phyloP scores from a whole-genome alignment of 1,140 invertebrate genomes.

The Plectrocnemia conspersa region DNA sequence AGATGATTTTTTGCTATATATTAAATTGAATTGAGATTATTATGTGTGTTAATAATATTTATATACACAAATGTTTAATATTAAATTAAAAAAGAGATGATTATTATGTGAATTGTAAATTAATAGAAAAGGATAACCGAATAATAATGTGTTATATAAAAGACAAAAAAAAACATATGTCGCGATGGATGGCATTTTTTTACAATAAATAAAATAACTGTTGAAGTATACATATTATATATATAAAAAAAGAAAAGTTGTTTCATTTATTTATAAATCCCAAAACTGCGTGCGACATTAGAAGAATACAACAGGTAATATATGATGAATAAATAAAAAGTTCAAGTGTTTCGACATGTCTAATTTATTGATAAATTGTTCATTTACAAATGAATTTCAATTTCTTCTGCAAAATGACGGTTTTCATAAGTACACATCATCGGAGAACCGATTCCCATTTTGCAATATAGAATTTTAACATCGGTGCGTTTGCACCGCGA shows the following conservation, averaged over 20 bases:
- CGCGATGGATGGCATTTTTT: constrained; percentile 36
- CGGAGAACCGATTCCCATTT: too few species aligned
- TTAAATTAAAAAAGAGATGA: constrained; percentile 16
- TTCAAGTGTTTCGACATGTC: constrained; percentile 6
- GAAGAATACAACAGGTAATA: too few species aligned
- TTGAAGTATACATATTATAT: constrained; percentile 37
- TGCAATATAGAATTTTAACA: too few species aligned
- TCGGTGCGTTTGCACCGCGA: not conserved
- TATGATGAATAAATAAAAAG: constrained; percentile 2
- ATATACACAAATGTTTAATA: constrained; percentile 33
- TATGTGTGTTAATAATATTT: constrained; percentile 34
- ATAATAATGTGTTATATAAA: constrained; percentile 32
- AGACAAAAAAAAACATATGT: constrained; percentile 33
- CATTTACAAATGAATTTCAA: not conserved
- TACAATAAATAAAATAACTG: constrained; percentile 37
- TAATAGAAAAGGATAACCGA: constrained; percentile 28
- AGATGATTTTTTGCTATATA: constrained; percentile 28
- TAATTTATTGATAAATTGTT: constrained; percentile 9
- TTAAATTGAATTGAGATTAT: constrained; percentile 35
- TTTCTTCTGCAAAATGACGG: not conserved
- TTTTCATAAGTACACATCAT: constrained; percentile 9
- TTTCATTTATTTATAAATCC: constrained; percentile 15
- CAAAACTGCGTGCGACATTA: too few species aligned
- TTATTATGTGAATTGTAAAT: constrained; percentile 29
- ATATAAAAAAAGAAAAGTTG: constrained; percentile 21